Conservation (phyloP, 1,140 invertebrate species). For the Plectrocnemia conspersa region DNA sequence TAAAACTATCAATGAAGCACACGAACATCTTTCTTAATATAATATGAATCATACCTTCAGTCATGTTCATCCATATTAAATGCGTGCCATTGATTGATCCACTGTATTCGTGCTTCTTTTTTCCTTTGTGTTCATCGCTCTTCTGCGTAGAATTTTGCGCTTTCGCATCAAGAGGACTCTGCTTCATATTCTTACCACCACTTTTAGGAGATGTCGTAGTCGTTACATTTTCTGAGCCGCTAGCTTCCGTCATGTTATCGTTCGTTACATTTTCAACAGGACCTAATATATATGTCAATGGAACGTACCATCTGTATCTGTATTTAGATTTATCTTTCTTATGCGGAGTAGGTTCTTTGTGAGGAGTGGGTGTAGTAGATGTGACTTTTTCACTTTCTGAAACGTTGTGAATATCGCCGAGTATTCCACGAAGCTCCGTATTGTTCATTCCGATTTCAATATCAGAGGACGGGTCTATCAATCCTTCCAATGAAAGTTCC, state of each 20-base stretch:
- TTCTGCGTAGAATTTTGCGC: constrained; percentile 8
- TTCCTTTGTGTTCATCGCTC: constrained; percentile 53
- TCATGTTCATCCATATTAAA: constrained; percentile 69
- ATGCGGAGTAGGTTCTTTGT: constrained; percentile 8
- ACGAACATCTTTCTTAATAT: too few species aligned
- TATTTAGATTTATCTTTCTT: constrained; percentile 30
- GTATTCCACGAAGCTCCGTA: constrained; percentile 11
- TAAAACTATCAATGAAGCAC: too few species aligned
- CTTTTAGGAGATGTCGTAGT: not conserved
- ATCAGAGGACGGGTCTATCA: constrained; percentile 18
- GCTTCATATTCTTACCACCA: constrained; percentile 13
- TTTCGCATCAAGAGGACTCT: constrained; percentile 11
- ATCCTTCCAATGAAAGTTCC: constrained; percentile 24
- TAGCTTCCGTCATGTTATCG: constrained; percentile 48
- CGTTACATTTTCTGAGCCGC: constrained; percentile 35
- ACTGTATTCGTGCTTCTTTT: constrained; percentile 35
- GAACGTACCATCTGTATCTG: constrained; percentile 71
- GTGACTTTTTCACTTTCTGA: constrained; percentile 13
- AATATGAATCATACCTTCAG: constrained; percentile 61
- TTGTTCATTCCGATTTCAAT: constrained; percentile 5
- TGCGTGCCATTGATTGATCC: constrained; percentile 38
- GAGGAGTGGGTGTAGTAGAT: constrained; percentile 19
- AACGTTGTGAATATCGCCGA: constrained; percentile 13
- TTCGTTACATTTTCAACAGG: constrained; percentile 40
- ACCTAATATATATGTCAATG: constrained; percentile 61